phyloP scores from a whole-genome alignment of 2,113 vertebrate species.

The Sitta europaea region DNA sequence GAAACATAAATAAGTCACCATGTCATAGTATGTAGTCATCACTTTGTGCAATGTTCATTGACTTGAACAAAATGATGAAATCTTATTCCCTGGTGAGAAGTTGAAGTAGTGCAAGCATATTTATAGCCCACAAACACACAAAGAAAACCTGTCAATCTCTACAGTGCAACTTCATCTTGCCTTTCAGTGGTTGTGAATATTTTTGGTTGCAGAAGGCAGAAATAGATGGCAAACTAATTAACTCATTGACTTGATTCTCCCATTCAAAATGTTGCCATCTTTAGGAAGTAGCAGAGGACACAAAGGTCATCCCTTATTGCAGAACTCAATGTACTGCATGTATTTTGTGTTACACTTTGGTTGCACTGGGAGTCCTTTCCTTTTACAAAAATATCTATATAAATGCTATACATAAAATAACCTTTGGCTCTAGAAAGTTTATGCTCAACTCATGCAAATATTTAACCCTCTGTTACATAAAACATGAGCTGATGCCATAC shows the following conservation, averaged over 20 bases:
- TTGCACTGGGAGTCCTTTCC: not conserved
- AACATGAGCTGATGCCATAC: not conserved
- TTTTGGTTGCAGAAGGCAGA: not conserved
- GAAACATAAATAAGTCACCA: not conserved
- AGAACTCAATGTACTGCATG: not conserved
- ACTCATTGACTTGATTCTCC: not conserved
- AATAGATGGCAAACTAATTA: slow-evolving; percentile 9
- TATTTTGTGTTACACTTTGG: not conserved
- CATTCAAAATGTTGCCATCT: not conserved
- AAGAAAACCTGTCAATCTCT: not conserved
- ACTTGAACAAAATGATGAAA: not conserved
- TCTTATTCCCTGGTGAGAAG: slow-evolving; percentile 1
- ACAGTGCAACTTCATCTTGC: not conserved
- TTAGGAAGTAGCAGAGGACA: not conserved
- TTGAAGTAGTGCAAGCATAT: not conserved
- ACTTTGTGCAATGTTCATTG: slow-evolving; percentile 31
- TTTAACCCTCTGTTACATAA: slow-evolving; percentile 1
- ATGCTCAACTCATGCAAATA: not conserved
- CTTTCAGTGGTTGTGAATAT: not conserved
- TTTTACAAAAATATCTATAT: not conserved
- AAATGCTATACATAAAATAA: not conserved
- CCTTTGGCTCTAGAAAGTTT: not conserved
- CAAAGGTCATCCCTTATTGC: not conserved
- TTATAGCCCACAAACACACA: not conserved
- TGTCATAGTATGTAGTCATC: slow-evolving; percentile 3